phyloP scores from a whole-genome alignment of 1,140 invertebrate species.

The Stegodyphus dumicola region DNA sequence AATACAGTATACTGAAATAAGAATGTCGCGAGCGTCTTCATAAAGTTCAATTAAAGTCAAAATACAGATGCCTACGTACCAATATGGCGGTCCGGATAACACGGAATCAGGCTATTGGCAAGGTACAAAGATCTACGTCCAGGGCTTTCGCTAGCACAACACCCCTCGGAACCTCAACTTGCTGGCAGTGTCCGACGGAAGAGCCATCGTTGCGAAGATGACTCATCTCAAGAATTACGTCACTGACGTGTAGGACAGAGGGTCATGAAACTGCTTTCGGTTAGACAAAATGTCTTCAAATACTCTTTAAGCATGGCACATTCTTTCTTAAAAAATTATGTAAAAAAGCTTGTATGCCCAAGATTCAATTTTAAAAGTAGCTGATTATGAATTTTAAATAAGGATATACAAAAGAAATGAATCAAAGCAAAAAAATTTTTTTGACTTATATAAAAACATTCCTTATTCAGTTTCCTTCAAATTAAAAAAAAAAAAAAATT shows the following conservation, averaged over 20 bases:
- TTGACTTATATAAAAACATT: too few relatives aligned
- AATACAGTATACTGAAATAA: conserved; percentile 19
- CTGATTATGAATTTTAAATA: too few relatives aligned
- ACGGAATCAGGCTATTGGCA: conserved; percentile 60
- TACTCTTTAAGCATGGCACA: too few relatives aligned
- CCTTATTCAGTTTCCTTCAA: too few relatives aligned
- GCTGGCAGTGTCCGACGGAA: conserved; percentile 52
- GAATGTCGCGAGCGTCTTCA: conserved; percentile 1
- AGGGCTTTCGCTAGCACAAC: conserved; percentile 52
- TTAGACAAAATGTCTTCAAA: neutral
- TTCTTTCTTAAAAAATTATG: too few relatives aligned
- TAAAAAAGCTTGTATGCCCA: too few relatives aligned
- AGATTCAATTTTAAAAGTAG: too few relatives aligned
- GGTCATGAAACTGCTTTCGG: conserved; percentile 48
- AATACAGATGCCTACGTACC: conserved; percentile 56
- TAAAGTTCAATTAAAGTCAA: conserved; percentile 34
- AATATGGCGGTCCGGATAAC: conserved; percentile 61
- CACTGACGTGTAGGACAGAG: conserved; percentile 51
- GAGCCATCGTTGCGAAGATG: conserved; percentile 54
- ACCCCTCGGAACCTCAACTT: conserved; percentile 57
- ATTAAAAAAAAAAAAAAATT: too few relatives aligned
- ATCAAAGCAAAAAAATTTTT: too few relatives aligned
- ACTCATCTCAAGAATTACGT: conserved; percentile 47
- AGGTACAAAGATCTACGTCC: conserved; percentile 60
- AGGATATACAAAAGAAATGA: too few relatives aligned